phyloP scores from a whole-genome alignment of 2,888 invertebrate species.

The Crocallis elinguaria region DNA sequence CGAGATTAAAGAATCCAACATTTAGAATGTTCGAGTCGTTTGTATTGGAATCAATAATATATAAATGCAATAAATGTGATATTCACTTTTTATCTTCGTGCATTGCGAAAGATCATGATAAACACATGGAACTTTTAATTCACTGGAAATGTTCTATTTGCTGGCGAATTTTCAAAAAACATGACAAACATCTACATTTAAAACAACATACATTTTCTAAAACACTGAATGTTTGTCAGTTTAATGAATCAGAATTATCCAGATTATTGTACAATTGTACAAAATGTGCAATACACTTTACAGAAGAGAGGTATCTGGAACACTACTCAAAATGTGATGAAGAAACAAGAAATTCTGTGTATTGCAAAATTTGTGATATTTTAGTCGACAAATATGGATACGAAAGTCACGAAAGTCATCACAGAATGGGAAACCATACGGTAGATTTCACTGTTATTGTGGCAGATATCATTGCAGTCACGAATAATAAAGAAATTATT shows the following conservation, averaged over 20 bases:
- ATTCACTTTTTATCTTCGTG: constrained; percentile 60
- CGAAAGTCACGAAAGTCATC: constrained; percentile 43
- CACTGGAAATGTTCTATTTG: constrained; percentile 66
- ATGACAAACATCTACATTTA: constrained; percentile 55
- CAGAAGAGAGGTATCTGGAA: constrained; percentile 50
- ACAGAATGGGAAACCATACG: constrained; percentile 36
- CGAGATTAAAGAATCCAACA: neutral
- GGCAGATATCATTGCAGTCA: constrained; percentile 35
- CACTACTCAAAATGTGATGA: constrained; percentile 55
- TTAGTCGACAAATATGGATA: constrained; percentile 47
- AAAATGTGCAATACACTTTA: constrained; percentile 61
- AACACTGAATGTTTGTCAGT: constrained; percentile 48
- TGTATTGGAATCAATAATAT: constrained; percentile 55
- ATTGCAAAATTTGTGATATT: constrained; percentile 64
- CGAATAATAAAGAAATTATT: constrained; percentile 4
- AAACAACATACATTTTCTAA: constrained; percentile 58
- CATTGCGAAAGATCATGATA: constrained; percentile 52
- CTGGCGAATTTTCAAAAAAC: constrained; percentile 55
- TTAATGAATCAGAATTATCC: constrained; percentile 42
- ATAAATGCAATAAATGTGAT: constrained; percentile 64
- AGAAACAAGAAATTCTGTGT: constrained; percentile 43
- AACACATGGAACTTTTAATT: constrained; percentile 54
- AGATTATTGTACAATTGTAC: constrained; percentile 60
- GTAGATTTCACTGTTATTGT: constrained; percentile 48
- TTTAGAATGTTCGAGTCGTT: constrained; percentile 19